Evolutionary conservation across 1,140 invertebrate genomes (phyloP).

Genomic region (Drosophila cardini): DNA sequence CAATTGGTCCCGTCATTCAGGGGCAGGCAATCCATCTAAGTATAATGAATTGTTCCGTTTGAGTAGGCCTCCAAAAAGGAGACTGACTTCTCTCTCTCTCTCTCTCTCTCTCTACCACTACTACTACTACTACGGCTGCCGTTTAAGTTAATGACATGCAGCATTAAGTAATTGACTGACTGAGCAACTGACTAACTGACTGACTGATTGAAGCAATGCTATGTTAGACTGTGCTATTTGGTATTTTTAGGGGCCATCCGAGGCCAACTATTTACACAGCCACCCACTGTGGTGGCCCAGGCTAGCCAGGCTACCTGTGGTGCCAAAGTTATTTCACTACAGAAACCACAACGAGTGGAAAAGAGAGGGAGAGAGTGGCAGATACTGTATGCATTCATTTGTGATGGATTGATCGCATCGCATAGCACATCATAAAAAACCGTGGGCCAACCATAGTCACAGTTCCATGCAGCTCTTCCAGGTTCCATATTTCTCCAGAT

Average conservation of each 20-base stretch:
- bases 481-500: conserved; percentile 27
- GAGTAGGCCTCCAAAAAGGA: conserved; percentile 26
- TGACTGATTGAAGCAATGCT: conserved; percentile 55
- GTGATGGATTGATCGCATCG: conserved; percentile 79
- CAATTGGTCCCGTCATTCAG: conserved; percentile 73
- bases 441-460: conserved; percentile 40
- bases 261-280: conserved; percentile 80
- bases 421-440: conserved; percentile 79
- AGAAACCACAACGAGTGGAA: neutral
- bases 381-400: conserved; percentile 51
- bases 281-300: conserved; percentile 74
- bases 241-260: conserved; percentile 76
- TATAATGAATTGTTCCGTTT: conserved; percentile 77
- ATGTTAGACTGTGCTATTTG: conserved; percentile 29
- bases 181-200: conserved; percentile 42
- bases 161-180: conserved; percentile 48
- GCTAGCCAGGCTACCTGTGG: conserved; percentile 63
- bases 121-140: no score
- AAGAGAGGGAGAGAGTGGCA: neutral
- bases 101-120: no score
- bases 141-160: conserved; percentile 66
- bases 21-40: conserved; percentile 60
- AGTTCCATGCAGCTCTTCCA: conserved; percentile 27
- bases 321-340: conserved; percentile 43
- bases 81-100: no score